phyloP scores from a whole-genome alignment of 2,888 invertebrate genomes.

The Drosophila lutescens region DNA sequence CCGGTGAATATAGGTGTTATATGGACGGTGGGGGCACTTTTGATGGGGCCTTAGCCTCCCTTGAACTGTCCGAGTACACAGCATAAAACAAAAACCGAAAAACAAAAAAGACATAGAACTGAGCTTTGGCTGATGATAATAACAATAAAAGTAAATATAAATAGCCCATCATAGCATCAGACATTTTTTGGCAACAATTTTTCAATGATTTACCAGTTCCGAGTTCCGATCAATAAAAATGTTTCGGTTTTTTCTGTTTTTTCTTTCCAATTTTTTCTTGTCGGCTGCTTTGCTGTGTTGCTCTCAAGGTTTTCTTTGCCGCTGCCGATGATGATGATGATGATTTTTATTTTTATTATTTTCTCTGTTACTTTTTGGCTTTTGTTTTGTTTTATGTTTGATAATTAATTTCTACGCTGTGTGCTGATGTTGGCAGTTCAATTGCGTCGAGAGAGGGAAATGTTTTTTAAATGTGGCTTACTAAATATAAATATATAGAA shows the following conservation, averaged over 20 bases:
- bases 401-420: conserved; percentile 42
- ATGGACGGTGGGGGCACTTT: not conserved
- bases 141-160: conserved; percentile 23
- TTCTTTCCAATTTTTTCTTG: conserved; percentile 12
- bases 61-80: conserved; percentile 12
- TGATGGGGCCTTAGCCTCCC: conserved; percentile 14
- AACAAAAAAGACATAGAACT: not conserved
- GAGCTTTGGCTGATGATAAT: conserved; percentile 30
- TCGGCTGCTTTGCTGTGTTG: conserved; percentile 8
- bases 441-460: conserved; percentile 28
- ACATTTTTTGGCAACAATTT: conserved; percentile 26
- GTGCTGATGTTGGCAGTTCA: conserved; percentile 33
- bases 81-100: not conserved
- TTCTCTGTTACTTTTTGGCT: conserved; percentile 11
- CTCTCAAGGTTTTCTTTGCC: conserved; percentile 42
- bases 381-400: conserved; percentile 28
- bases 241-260: conserved; percentile 8
- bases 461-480: conserved; percentile 17
- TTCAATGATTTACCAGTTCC: conserved; percentile 37
- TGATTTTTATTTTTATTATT: conserved; percentile 26
- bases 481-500: not conserved
- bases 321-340: conserved; percentile 17
- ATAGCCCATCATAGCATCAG: conserved; percentile 20
- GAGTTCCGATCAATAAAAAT: conserved; percentile 45
- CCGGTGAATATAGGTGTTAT: not conserved